Conservation (phyloP, 2,888 invertebrate species). For the Sarcophaga variegata region DNA sequence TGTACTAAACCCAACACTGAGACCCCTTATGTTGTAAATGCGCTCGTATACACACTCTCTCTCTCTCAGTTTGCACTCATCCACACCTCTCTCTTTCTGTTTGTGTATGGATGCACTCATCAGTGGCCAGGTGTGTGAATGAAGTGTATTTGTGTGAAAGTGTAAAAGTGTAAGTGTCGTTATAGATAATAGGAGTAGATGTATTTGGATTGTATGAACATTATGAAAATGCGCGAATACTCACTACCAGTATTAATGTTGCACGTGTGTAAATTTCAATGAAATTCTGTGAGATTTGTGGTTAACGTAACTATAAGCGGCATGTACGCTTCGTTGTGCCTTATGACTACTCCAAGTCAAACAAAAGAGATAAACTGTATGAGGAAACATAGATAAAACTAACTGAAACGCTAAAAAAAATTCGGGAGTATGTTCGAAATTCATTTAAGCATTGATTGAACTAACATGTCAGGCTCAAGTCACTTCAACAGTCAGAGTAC, state of each 20-base stretch:
- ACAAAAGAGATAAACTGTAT: too few relatives aligned
- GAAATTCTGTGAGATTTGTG: conserved; percentile 44
- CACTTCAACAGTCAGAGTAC: too few relatives aligned
- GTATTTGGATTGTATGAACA: conserved; percentile 33
- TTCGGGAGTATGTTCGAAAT: too few relatives aligned
- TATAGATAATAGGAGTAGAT: too few relatives aligned
- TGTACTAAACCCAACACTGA: conserved; percentile 5
- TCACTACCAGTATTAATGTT: conserved; percentile 22
- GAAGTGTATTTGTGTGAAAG: background rate
- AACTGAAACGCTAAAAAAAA: too few relatives aligned
- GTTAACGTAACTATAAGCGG: background rate
- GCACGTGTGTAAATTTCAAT: conserved; percentile 52
- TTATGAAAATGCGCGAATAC: conserved; percentile 53
- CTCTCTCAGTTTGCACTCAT: too few relatives aligned
- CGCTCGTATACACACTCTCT: background rate
- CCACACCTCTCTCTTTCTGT: too few relatives aligned
- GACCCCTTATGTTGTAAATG: conserved; percentile 22
- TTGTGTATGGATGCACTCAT: too few relatives aligned
- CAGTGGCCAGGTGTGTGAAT: background rate
- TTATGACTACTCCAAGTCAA: background rate
- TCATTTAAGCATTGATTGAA: too few relatives aligned
- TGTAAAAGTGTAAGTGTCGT: background rate
- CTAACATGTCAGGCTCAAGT: too few relatives aligned
- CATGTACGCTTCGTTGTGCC: background rate
- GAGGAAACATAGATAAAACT: too few relatives aligned